Percentiles rank a stretch among this genome's conserved stretches.
Conservation (phyloP, 2,797 vertebrate genomes). For the Microctenopoma stevenorrisi region DNA sequence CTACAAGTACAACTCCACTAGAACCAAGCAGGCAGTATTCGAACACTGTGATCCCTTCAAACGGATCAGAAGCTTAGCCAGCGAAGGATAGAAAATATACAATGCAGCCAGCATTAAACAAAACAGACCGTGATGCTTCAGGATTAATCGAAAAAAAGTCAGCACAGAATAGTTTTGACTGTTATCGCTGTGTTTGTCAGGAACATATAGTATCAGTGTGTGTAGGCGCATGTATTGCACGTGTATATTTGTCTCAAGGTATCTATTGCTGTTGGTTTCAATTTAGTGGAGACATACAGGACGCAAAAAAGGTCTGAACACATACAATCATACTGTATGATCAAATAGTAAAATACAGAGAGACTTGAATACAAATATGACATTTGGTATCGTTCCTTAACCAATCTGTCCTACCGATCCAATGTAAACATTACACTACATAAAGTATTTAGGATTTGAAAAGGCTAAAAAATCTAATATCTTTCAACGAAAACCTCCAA, state of each 20-base stretch:
- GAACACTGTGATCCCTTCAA: slow-evolving; percentile 12
- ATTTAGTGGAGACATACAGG: slow-evolving; percentile 47
- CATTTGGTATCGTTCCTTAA: slow-evolving; percentile 68
- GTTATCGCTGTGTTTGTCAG: slow-evolving; percentile 7
- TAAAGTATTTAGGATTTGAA: slow-evolving; percentile 62
- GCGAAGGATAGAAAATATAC: slow-evolving; percentile 29
- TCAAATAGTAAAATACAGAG: slow-evolving; percentile 55
- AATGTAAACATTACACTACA: slow-evolving; percentile 79
- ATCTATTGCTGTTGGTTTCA: slow-evolving; percentile 74
- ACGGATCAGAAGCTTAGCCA: slow-evolving; percentile 28
- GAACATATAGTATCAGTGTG: slow-evolving; percentile 11
- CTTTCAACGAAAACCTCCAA: slow-evolving; percentile 50
- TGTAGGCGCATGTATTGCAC: slow-evolving; percentile 54
- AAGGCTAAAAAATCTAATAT: slow-evolving; percentile 64
- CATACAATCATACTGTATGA: slow-evolving; percentile 63
- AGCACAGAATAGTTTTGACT: too few relatives aligned
- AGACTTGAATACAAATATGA: slow-evolving; percentile 63
- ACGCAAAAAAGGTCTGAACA: slow-evolving; percentile 63
- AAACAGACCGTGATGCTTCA: slow-evolving; percentile 18
- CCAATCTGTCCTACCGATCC: slow-evolving; percentile 55
- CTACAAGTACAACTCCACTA: slow-evolving; percentile 65
- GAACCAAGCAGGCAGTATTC: slow-evolving; percentile 36
- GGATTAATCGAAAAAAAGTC: slow-evolving; percentile 4
- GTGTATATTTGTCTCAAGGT: slow-evolving; percentile 26
- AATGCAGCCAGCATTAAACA: slow-evolving; percentile 30